Conservation (phyloP, 64 coral and sea anemone species). For the Montipora cactus region DNA sequence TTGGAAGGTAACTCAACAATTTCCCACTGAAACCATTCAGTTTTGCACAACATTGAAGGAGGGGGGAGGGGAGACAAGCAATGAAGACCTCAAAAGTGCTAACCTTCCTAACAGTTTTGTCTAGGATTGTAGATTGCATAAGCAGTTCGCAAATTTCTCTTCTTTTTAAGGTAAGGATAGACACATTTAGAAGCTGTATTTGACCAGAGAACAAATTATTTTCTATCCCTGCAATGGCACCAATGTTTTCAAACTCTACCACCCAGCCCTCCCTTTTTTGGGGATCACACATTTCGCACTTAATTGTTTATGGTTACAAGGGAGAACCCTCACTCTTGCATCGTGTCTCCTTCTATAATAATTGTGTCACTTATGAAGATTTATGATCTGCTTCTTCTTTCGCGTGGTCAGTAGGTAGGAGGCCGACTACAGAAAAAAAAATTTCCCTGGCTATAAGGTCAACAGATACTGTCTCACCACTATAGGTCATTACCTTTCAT, state of each 20-base stretch:
- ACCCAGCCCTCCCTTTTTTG: too few relatives aligned
- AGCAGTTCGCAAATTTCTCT: not conserved
- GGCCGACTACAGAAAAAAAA: not conserved
- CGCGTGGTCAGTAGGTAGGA: not conserved
- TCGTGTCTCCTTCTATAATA: not conserved
- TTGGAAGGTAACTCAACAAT: too few relatives aligned
- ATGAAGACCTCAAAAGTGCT: too few relatives aligned
- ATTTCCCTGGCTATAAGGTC: not conserved
- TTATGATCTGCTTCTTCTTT: not conserved
- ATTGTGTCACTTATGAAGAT: not conserved
- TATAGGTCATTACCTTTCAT: conserved; percentile 55
- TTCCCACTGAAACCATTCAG: too few relatives aligned
- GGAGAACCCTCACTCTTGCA: not conserved
- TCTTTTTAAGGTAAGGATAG: not conserved
- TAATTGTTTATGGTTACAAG: not conserved
- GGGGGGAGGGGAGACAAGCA: too few relatives aligned
- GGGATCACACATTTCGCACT: not conserved
- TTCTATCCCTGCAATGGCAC: too few relatives aligned
- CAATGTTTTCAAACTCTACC: too few relatives aligned
- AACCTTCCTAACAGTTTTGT: too few relatives aligned
- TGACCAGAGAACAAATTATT: not conserved
- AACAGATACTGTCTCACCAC: not conserved
- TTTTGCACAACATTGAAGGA: too few relatives aligned
- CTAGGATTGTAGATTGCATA: not conserved
- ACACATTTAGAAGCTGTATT: not conserved